Evolutionary conservation across 1,140 invertebrate genomes (phyloP), one percentile per base, ranked within the genome.

Genomic region (Agraylea sexmaculata): DNA sequence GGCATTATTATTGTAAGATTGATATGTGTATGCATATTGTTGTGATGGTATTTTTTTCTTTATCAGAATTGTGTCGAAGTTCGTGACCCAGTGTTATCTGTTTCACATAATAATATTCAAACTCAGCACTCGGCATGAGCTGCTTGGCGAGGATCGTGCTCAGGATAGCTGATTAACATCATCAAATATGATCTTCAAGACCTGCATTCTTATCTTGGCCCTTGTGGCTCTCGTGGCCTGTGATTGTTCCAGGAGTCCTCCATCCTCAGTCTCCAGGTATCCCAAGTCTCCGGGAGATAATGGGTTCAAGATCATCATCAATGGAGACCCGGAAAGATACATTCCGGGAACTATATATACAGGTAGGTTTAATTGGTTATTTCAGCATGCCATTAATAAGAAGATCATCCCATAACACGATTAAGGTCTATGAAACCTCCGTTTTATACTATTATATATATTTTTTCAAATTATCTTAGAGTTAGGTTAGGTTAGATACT

Each of bases 301-400:
- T 64, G 83, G 80, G 52, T 88, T 83, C 62, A 72, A 72, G 51
- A 77, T 89, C 51, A 67, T 77, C 51, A 68, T 87, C 42, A 80
- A 76, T 51, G 85, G 81, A 42, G 73, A 82, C 51, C 69, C 77
- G 13, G 73, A 80, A 51, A 77, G 80, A 55, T 89, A 87, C 57
- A 72, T 78, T 21, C 81, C 84, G 2, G 80, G 79, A 34, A 75
- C 82, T 46, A 65, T 80, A 42, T 87, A 88, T 55, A 81, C 79
- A 44, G 74, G 83, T 87, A 70, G 67, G 64, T 53, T 19, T 45
- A 15, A 30, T 29, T 21, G 10, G n/a, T n/a, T n/a, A n/a, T n/a
- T n/a, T n/a, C n/a, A n/a, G n/a, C n/a, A n/a, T n/a, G n/a, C n/a
- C n/a, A n/a, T n/a, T n/a, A n/a, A n/a, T n/a, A n/a, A n/a, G n/a